phyloP scores from a whole-genome alignment of 1,140 invertebrate species.

The Penaeus chinensis region DNA sequence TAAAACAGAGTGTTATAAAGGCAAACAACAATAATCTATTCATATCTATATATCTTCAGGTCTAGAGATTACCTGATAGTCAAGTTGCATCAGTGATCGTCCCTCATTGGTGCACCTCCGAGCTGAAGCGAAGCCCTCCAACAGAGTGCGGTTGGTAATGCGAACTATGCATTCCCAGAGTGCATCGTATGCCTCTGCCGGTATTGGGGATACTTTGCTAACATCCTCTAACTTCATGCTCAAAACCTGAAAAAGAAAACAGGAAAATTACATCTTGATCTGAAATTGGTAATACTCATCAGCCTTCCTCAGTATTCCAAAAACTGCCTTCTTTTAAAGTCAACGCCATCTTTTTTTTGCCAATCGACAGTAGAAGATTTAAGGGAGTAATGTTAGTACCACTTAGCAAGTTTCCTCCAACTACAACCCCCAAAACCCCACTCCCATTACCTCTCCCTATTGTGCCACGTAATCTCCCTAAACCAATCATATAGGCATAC shows the following conservation, averaged over 20 bases:
- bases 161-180: conserved; percentile 90
- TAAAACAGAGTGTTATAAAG: not conserved
- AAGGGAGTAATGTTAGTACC: no score
- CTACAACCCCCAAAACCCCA: no score
- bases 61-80: conserved; percentile 76
- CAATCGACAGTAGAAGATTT: no score
- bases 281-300: not conserved
- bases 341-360: no score
- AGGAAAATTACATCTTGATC: not conserved
- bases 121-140: conserved; percentile 93
- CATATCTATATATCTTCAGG: not conserved
- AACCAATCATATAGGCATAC: no score
- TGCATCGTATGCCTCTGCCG: conserved; percentile 76
- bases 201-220: conserved; percentile 76
- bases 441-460: no score
- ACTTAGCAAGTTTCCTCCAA: no score
- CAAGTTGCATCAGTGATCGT: conserved; percentile 95
- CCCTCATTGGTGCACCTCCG: conserved; percentile 97
- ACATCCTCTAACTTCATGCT: conserved; percentile 81
- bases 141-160: conserved; percentile 85
- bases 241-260: conserved; percentile 78
- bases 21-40: not conserved
- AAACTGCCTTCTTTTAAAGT: no score
- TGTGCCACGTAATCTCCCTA: no score
- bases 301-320: no score